A percentile compares a stretch with the other conserved stretches of the same genome.
These are phyloP conservation scores for Stegodyphus mimosarum DNA, from an alignment of 1,140 invertebrate genomes.

Conservation along the genomic window DNA sequence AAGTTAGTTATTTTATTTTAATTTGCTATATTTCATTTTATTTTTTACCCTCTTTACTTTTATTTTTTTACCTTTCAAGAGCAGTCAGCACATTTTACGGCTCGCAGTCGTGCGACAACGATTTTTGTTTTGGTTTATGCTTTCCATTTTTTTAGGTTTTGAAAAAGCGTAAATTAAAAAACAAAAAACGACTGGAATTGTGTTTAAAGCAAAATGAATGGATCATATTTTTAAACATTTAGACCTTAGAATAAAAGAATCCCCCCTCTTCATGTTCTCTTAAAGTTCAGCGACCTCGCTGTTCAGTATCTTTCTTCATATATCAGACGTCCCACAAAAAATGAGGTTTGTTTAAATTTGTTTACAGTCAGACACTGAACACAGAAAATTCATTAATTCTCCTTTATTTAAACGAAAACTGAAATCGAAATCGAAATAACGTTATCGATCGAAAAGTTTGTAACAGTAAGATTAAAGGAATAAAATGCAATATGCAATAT, in stretches of 20 bases:
- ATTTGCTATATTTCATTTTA: not conserved
- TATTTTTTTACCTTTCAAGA: not conserved
- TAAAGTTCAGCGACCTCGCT: not conserved
- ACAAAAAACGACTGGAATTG: conserved; percentile 32
- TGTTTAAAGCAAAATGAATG: conserved; percentile 52
- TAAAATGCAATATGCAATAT: too few species aligned
- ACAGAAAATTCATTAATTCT: too few species aligned
- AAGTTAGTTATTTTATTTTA: not conserved
- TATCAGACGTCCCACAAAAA: too few species aligned
- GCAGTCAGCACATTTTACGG: conserved; percentile 41
- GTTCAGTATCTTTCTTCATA: not conserved
- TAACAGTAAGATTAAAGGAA: too few species aligned
- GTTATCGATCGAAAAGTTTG: too few species aligned
- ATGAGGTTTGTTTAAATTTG: too few species aligned
- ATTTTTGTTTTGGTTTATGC: conserved; percentile 27
- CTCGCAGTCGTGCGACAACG: conserved; percentile 33
- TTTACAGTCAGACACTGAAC: too few species aligned
- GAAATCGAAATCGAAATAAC: too few species aligned
- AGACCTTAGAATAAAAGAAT: not conserved
- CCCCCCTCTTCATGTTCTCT: not conserved
- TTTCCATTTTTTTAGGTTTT: conserved; percentile 10
- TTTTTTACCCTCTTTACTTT: not conserved
- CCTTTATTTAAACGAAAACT: too few species aligned
- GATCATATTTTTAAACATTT: conserved; percentile 55
- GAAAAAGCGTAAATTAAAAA: too few species aligned